Evolutionary conservation across 2,797 vertebrate species (phyloP).

Genomic region (Vultur gryphus): DNA sequence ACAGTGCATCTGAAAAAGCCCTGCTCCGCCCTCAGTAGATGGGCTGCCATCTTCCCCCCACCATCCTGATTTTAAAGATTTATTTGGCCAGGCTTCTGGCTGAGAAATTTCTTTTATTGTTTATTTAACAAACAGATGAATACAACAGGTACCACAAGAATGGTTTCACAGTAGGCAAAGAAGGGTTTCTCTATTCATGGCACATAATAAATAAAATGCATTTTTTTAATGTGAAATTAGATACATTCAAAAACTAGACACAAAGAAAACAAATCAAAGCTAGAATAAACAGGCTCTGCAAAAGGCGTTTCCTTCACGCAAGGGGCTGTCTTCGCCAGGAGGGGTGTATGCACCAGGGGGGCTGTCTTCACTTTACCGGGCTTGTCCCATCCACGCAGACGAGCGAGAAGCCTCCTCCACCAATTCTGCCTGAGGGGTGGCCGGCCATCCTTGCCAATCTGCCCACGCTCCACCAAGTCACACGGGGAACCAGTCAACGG

Average conservation of each 20-base stretch:
- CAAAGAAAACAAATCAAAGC: neutral
- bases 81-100: neutral
- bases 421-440: neutral
- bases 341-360: neutral
- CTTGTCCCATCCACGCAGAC: neutral
- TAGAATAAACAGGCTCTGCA: neutral
- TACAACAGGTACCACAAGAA: neutral
- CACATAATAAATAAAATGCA: neutral
- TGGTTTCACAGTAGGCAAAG: neutral
- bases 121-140: neutral
- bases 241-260: neutral
- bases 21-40: neutral
- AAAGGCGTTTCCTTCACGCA: neutral
- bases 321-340: neutral
- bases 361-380: neutral
- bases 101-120: neutral
- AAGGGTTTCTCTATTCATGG: neutral
- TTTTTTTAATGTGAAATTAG: neutral
- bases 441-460: neutral
- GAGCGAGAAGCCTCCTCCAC: neutral
- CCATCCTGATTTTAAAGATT: neutral
- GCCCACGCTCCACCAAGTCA: neutral
- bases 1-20: neutral
- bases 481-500: accelerated
- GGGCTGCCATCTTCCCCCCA: neutral